phyloP scores from a whole-genome alignment of 37 sponge, comb jelly and placozoan genomes.

The Aplysina aerophoba region DNA sequence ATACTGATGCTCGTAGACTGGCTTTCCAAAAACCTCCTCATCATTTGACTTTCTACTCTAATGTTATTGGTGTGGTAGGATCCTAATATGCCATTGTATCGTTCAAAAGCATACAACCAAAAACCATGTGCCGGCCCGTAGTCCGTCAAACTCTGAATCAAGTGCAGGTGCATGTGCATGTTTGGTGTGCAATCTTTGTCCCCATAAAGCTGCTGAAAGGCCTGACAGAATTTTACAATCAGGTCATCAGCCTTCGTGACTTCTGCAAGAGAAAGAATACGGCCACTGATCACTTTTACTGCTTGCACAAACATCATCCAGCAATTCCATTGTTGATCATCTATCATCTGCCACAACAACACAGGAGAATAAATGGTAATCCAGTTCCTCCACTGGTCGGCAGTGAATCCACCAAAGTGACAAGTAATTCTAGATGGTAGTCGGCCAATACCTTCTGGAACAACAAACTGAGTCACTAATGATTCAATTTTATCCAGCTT shows the following conservation, averaged over 20 bases:
- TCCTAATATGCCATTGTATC: conserved; percentile 21
- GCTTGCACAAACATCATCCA: conserved; percentile 75
- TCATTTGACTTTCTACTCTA: conserved; percentile 1
- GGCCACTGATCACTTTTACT: conserved; percentile 31
- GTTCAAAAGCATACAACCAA: conserved; percentile 33
- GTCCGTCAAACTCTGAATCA: conserved; percentile 48
- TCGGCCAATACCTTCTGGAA: conserved; percentile 54
- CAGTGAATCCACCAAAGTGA: conserved; percentile 62
- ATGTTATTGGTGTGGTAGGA: conserved; percentile 25
- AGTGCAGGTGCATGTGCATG: conserved; percentile 64
- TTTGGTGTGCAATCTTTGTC: conserved; percentile 43
- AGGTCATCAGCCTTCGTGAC: conserved; percentile 40
- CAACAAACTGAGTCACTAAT: background rate
- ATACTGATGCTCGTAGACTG: background rate
- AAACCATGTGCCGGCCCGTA: conserved; percentile 34
- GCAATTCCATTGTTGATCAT: conserved; percentile 30
- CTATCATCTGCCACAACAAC: conserved; percentile 49
- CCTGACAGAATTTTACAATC: conserved; percentile 32
- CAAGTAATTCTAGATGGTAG: conserved; percentile 53
- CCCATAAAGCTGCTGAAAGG: conserved; percentile 57
- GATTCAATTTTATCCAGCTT: conserved; percentile 34
- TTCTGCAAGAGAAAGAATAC: conserved; percentile 35
- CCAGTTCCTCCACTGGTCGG: conserved; percentile 71
- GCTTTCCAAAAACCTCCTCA: conserved; percentile 8
- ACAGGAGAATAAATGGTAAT: conserved; percentile 62